Evolutionary conservation across 2,113 vertebrate genomes (phyloP).

Genomic region (Myanophis thanlyinensis): DNA sequence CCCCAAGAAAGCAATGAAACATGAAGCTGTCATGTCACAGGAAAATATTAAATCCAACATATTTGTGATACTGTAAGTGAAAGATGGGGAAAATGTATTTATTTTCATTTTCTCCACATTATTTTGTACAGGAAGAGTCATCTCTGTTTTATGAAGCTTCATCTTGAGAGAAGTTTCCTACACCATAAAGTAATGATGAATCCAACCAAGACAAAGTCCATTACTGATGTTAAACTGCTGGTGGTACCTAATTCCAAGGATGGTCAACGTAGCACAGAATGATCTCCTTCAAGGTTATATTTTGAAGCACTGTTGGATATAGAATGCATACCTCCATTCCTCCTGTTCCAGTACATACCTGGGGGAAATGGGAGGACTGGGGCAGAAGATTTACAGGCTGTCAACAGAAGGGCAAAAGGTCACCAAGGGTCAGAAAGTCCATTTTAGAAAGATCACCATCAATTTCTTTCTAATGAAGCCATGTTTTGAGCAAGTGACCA

Average conservation of each 20-base stretch:
- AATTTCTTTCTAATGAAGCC: constrained; percentile 82
- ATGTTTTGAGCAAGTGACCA: constrained; percentile 75
- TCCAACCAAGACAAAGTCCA: background rate
- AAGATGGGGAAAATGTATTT: background rate
- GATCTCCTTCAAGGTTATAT: background rate
- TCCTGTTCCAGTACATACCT: background rate
- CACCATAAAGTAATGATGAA: background rate
- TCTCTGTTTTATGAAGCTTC: background rate
- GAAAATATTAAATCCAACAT: background rate
- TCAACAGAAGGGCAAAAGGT: constrained; percentile 77
- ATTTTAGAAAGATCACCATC: constrained; percentile 77
- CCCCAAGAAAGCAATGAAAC: background rate
- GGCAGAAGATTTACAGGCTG: constrained; percentile 80
- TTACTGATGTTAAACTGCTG: background rate
- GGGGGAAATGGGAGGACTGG: constrained; percentile 37
- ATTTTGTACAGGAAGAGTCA: background rate
- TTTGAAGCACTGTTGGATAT: background rate
- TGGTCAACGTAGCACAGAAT: background rate
- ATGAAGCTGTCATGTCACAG: background rate
- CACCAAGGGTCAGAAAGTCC: constrained; percentile 80
- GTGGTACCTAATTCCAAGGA: background rate
- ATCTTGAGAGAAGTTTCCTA: background rate
- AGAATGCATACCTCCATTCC: constrained; percentile 15
- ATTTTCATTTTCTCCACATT: background rate
- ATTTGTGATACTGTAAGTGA: background rate